phyloP scores from a whole-genome alignment of 2,113 vertebrate genomes.

The Silurus meridionalis region DNA sequence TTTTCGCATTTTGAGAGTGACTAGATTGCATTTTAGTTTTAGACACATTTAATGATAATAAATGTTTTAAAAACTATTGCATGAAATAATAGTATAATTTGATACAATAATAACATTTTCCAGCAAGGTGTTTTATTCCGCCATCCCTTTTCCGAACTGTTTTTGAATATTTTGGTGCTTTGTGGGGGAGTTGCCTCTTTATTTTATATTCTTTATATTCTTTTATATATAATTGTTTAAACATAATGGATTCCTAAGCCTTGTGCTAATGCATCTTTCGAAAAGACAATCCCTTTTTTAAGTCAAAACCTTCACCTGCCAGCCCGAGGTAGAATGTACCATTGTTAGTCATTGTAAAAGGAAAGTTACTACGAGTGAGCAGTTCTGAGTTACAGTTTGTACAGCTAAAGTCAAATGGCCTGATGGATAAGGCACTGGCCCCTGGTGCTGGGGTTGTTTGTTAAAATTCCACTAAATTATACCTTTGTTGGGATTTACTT shows the following conservation, averaged over 20 bases:
- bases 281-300: not conserved
- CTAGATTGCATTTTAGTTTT: not conserved
- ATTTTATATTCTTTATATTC: no score
- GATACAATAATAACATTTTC: not conserved
- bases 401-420: not conserved
- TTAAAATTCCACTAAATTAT: conserved; percentile 84
- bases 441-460: conserved; percentile 94
- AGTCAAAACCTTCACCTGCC: not conserved
- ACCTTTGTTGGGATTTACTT: not conserved
- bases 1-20: not conserved
- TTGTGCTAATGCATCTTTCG: not conserved
- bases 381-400: not conserved
- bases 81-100: not conserved
- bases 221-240: not conserved
- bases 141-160: not conserved
- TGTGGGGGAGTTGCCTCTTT: not conserved
- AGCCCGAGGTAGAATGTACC: not conserved
- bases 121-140: not conserved
- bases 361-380: not conserved
- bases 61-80: not conserved
- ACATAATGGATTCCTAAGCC: not conserved
- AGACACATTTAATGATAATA: not conserved
- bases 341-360: not conserved
- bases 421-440: conserved; percentile 99
- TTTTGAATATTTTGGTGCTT: not conserved